Conservation (phyloP, 2,888 invertebrate genomes). For the Hesperia comma region DNA sequence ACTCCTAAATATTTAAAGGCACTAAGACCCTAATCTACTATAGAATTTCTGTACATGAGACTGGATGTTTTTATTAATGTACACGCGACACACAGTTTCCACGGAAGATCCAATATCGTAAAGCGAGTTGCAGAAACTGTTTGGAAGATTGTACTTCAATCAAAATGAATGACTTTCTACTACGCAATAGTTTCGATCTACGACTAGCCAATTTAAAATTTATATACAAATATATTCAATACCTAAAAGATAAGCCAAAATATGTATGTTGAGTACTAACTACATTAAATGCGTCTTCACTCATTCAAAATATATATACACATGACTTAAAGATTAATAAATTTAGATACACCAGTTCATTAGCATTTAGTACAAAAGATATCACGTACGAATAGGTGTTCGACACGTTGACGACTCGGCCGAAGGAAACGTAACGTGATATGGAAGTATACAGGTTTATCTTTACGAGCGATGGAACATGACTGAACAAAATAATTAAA, state of each 20-base stretch:
- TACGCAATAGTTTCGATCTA: constrained; percentile 59
- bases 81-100: constrained; percentile 22
- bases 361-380: constrained; percentile 4
- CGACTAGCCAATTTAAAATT: constrained; percentile 69
- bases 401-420: background rate
- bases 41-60: constrained; percentile 73
- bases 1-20: constrained; percentile 76
- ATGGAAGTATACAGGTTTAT: background rate
- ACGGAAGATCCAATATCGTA: background rate
- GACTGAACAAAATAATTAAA: background rate
- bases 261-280: constrained; percentile 59
- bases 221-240: constrained; percentile 50
- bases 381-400: background rate
- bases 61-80: constrained; percentile 48
- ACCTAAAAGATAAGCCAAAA: constrained; percentile 53
- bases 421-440: constrained; percentile 1
- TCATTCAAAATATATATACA: constrained; percentile 71
- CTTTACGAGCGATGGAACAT: background rate
- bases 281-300: constrained; percentile 79
- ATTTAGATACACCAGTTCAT: constrained; percentile 10
- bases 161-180: constrained; percentile 28
- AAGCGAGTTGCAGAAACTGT: constrained; percentile 30
- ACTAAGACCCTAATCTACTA: constrained; percentile 79
- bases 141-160: constrained; percentile 40
- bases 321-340: constrained; percentile 55